phyloP scores from a whole-genome alignment of 2,888 invertebrate species.

The Macrosoma leucophasiata region DNA sequence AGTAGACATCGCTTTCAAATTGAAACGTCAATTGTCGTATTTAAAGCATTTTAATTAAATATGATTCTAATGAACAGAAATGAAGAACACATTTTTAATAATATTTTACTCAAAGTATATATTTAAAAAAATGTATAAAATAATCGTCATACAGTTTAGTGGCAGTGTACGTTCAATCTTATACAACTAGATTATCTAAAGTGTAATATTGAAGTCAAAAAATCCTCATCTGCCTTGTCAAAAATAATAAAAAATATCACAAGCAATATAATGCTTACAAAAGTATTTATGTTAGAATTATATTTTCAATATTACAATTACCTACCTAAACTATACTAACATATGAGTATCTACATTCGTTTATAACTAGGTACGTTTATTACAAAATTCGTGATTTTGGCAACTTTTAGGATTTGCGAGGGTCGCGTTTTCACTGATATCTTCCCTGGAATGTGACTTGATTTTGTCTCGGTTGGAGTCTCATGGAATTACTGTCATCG shows the following conservation, averaged over 20 bases:
- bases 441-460: constrained; percentile 77
- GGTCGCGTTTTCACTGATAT: constrained; percentile 39
- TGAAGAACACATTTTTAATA: too few relatives aligned
- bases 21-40: too few relatives aligned
- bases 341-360: constrained; percentile 49
- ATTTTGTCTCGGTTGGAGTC: constrained; percentile 80
- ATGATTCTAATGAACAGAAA: too few relatives aligned
- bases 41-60: too few relatives aligned
- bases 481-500: constrained; percentile 83
- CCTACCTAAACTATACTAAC: constrained; percentile 24
- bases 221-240: constrained; percentile 32
- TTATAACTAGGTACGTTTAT: constrained; percentile 27
- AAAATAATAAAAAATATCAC: constrained; percentile 50
- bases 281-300: constrained; percentile 14
- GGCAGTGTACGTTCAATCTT: constrained; percentile 71
- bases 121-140: constrained; percentile 37
- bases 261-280: constrained; percentile 39
- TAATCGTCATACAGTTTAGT: constrained; percentile 48
- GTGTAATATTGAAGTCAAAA: too few relatives aligned
- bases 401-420: constrained; percentile 36
- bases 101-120: too few relatives aligned
- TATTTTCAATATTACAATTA: constrained; percentile 23
- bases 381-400: constrained; percentile 38
- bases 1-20: too few relatives aligned
- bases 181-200: too few relatives aligned